Percentiles rank a stretch among this genome's conserved stretches.
These are phyloP conservation scores for Accipiter cooperii DNA, from an alignment of 2,113 vertebrate genomes.

Conservation along the genomic window DNA sequence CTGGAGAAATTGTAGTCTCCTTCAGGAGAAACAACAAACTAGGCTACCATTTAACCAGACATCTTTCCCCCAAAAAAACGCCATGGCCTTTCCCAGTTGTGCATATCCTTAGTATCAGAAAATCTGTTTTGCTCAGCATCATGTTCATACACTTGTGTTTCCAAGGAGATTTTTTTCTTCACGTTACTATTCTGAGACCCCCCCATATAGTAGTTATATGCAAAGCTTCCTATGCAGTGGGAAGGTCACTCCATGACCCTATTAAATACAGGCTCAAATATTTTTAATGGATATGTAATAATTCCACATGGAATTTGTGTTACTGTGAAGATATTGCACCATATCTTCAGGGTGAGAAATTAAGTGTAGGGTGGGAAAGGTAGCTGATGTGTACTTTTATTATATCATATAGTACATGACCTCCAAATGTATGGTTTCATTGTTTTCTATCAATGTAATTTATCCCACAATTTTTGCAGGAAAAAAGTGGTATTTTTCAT, in stretches of 20 bases:
- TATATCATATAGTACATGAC: neutral
- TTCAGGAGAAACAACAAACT: neutral
- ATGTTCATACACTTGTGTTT: neutral
- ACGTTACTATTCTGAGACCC: neutral
- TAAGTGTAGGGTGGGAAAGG: neutral
- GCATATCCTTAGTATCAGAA: neutral
- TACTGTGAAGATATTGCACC: neutral
- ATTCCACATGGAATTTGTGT: neutral
- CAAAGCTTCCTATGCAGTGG: neutral
- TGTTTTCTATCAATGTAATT: neutral
- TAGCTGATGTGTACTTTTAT: neutral
- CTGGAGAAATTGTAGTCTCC: neutral
- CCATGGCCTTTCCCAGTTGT: neutral
- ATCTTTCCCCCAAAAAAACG: neutral
- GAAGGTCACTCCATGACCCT: neutral
- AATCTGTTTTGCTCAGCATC: neutral
- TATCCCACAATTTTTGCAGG: neutral
- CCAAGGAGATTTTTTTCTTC: neutral
- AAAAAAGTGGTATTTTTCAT: neutral
- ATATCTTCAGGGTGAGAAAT: neutral
- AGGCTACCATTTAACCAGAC: neutral
- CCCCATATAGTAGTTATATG: neutral
- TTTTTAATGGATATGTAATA: neutral
- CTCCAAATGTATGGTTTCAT: neutral
- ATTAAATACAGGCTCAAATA: neutral